A percentile compares a stretch with the other conserved stretches of the same genome.
These are phyloP conservation scores for Drosophila nigrodunni DNA, from an alignment of 1,140 invertebrate genomes.

Conservation along the genomic window DNA sequence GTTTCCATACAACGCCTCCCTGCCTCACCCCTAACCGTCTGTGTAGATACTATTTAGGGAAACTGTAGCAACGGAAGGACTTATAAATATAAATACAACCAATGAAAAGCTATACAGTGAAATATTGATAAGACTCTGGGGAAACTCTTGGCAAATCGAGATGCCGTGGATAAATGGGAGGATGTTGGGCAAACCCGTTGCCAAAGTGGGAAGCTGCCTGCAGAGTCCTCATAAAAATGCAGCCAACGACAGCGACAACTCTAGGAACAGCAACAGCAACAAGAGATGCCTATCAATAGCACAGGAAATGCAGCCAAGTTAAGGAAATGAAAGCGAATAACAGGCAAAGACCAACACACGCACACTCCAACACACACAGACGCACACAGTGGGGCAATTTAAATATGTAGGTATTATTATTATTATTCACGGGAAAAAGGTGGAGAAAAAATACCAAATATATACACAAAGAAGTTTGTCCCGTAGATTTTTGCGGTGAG, in stretches of 20 bases:
- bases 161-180: neutral
- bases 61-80: constrained; percentile 50
- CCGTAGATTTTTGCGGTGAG: neutral
- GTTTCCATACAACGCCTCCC: neutral
- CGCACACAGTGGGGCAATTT: constrained; percentile 55
- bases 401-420: constrained; percentile 68
- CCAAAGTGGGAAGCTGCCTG: constrained; percentile 30
- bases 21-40: neutral
- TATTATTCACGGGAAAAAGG: constrained; percentile 69
- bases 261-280: constrained; percentile 38
- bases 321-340: constrained; percentile 22
- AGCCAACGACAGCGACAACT: constrained; percentile 33
- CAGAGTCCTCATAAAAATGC: constrained; percentile 63
- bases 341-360: constrained; percentile 36
- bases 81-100: constrained; percentile 52
- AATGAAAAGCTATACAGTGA: constrained; percentile 52
- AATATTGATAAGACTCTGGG: constrained; percentile 48
- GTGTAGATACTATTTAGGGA: constrained; percentile 14
- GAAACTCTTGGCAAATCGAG: constrained; percentile 9
- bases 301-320: constrained; percentile 54
- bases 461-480: constrained; percentile 22
- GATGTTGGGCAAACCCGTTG: neutral
- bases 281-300: constrained; percentile 66
- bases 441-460: constrained; percentile 45
- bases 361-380: constrained; percentile 32